Evolutionary conservation across 2,797 vertebrate species (phyloP).

Genomic region (Falco concolor): DNA sequence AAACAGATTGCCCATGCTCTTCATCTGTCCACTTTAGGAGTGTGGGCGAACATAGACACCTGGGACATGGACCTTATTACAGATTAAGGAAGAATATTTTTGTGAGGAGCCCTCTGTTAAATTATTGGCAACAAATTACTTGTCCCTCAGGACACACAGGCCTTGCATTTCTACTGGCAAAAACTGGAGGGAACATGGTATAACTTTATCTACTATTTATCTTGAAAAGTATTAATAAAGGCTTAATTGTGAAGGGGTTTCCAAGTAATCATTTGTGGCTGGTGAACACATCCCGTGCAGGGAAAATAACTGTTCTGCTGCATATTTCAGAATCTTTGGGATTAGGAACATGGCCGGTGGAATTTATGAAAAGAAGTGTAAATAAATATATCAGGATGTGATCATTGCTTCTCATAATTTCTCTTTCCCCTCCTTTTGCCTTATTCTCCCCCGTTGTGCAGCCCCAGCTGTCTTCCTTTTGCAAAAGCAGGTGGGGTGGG

Average conservation of each 20-base stretch:
- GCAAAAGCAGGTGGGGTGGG: accelerated
- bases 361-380: background rate
- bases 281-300: background rate
- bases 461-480: background rate
- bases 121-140: background rate
- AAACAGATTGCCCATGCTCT: background rate
- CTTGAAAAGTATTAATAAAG: conserved; percentile 3
- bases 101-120: background rate
- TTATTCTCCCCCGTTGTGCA: accelerated
- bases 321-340: background rate
- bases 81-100: background rate
- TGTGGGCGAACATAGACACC: background rate
- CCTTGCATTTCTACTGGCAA: background rate
- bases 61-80: background rate
- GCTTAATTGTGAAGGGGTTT: background rate
- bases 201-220: background rate
- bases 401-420: background rate
- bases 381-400: background rate
- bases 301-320: background rate
- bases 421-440: background rate
- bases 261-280: background rate
- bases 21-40: background rate
- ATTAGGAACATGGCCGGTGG: accelerated
- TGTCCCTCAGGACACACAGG: background rate
- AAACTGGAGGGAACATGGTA: background rate